A percentile compares a stretch with the other conserved stretches of the same genome.
Evolutionary conservation across 1,140 invertebrate genomes (phyloP).

Genomic region (Brachionus manjavacas): DNA sequence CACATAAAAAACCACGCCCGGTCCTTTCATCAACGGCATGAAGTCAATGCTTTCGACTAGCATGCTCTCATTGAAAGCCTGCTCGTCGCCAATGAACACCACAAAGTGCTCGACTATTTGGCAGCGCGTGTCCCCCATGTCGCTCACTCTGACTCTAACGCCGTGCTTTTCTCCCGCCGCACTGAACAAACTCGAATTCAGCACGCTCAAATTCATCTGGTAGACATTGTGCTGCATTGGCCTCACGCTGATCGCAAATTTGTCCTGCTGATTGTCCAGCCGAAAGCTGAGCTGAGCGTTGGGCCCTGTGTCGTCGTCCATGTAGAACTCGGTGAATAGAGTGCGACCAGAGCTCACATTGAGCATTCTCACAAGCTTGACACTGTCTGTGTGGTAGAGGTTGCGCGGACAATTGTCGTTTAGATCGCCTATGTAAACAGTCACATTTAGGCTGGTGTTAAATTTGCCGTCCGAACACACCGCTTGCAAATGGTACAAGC

Average conservation of each 20-base stretch:
- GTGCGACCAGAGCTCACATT: background rate
- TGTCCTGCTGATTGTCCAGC: background rate
- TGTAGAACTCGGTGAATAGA: background rate
- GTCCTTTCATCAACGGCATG: background rate
- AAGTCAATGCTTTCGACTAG: background rate
- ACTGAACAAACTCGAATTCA: background rate
- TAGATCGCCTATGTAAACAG: background rate
- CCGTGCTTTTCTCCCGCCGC: no score
- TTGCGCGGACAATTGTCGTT: conserved; percentile 3
- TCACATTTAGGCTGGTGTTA: background rate
- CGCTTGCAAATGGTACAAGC: background rate
- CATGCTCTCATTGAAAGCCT: background rate
- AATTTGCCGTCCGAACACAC: background rate
- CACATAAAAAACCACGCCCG: background rate
- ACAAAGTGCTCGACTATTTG: background rate
- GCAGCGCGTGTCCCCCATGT: background rate
- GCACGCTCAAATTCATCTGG: background rate
- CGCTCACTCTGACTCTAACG: background rate
- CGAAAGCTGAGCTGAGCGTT: background rate
- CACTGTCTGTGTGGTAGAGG: background rate
- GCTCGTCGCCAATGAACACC: background rate
- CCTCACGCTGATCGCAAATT: background rate
- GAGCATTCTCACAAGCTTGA: background rate
- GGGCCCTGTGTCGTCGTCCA: background rate
- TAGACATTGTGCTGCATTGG: background rate